phyloP scores from a whole-genome alignment of 2,113 vertebrate genomes.

The Silurus asotus region DNA sequence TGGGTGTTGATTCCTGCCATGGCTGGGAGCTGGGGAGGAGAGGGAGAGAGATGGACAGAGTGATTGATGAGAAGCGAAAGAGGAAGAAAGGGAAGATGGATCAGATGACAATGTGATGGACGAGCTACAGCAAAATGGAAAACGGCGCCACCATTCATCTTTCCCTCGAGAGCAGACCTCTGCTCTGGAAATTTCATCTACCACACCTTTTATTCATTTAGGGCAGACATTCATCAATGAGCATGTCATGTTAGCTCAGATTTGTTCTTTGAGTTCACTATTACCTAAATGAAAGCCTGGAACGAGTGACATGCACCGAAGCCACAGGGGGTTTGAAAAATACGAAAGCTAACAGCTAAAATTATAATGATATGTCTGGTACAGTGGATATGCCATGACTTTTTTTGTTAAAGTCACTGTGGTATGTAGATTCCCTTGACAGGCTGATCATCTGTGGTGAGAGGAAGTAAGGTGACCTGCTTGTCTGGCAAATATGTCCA shows the following conservation, averaged over 20 bases:
- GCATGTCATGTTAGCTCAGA: constrained; percentile 32
- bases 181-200: constrained; percentile 45
- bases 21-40: constrained; percentile 38
- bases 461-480: constrained; percentile 41
- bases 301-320: constrained; percentile 42
- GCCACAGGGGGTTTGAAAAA: background rate
- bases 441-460: constrained; percentile 30
- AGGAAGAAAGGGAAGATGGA: constrained; percentile 56
- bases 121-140: constrained; percentile 54
- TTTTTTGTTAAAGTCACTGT: constrained; percentile 27
- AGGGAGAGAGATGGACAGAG: constrained; percentile 46
- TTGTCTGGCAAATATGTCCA: constrained; percentile 43
- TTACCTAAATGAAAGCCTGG: constrained; percentile 34
- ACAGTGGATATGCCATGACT: constrained; percentile 8
- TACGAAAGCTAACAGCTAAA: background rate
- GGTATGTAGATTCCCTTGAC: constrained; percentile 21
- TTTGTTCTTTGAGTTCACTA: constrained; percentile 21
- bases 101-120: constrained; percentile 53
- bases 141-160: constrained; percentile 50
- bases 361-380: background rate
- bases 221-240: constrained; percentile 19
- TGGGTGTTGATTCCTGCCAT: constrained; percentile 51
- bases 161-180: constrained; percentile 45
- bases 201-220: constrained; percentile 47
- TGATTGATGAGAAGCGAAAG: constrained; percentile 54